These are phyloP conservation scores for Phthorimaea operculella DNA, from an alignment of 1,140 invertebrate genomes.

Conservation along the genomic window DNA sequence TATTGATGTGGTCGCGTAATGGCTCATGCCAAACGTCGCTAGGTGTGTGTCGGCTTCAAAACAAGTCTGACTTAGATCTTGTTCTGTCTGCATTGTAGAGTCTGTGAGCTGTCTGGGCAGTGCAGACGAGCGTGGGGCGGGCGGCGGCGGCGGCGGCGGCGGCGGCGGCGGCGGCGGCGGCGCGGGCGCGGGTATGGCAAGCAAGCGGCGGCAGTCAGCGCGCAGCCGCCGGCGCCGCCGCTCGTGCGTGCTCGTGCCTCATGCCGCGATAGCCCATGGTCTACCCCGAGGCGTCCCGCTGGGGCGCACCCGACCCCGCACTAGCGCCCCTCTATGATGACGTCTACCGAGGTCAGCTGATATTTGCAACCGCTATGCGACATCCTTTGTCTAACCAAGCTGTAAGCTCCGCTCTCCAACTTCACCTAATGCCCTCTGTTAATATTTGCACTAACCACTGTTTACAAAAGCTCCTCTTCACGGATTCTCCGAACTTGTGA, in stretches of 20 bases:
- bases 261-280: slow-evolving; percentile 47
- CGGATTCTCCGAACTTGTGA: too few species aligned
- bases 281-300: slow-evolving; percentile 59
- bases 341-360: slow-evolving; percentile 62
- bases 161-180: slow-evolving; percentile 15
- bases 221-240: slow-evolving; percentile 43
- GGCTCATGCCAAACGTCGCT: too few species aligned
- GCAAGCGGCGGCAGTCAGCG: slow-evolving; percentile 35
- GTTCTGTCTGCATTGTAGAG: background rate
- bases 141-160: background rate
- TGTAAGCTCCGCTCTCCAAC: background rate
- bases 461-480: background rate
- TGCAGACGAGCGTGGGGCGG: background rate
- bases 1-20: too few species aligned
- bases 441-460: slow-evolving; percentile 3
- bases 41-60: too few species aligned
- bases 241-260: slow-evolving; percentile 3
- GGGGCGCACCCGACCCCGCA: slow-evolving; percentile 58
- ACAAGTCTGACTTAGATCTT: too few species aligned
- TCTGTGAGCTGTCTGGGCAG: background rate
- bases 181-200: slow-evolving; percentile 13
- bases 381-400: slow-evolving; percentile 43
- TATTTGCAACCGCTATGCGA: slow-evolving; percentile 26
- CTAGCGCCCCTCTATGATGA: slow-evolving; percentile 65
- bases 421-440: background rate